phyloP scores from a whole-genome alignment of 2,113 vertebrate species.

The Athene noctua region DNA sequence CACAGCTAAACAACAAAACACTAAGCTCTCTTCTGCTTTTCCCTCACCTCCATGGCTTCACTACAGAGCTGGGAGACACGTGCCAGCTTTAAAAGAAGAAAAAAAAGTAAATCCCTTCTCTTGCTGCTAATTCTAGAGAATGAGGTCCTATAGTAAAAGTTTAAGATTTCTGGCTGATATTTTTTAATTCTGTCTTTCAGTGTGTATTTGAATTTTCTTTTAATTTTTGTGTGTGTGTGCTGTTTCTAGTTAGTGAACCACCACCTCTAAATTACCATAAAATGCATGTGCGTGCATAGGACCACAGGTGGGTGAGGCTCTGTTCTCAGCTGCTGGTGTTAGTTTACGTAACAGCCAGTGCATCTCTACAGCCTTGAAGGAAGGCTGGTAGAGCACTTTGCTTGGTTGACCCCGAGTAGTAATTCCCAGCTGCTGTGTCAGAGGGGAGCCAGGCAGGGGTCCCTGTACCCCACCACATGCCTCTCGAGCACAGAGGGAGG shows the following conservation, averaged over 20 bases:
- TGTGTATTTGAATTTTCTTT: not conserved
- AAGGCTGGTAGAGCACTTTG: not conserved
- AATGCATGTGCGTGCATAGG: accelerated
- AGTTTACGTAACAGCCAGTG: not conserved
- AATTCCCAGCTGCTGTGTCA: not conserved
- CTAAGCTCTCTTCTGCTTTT: not conserved
- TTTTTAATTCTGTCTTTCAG: not conserved
- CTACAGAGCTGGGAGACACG: not conserved
- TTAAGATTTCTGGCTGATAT: not conserved
- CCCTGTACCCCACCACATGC: accelerated
- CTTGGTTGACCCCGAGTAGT: not conserved
- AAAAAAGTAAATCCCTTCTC: not conserved
- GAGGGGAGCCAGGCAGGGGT: accelerated
- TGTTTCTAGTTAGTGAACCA: not conserved
- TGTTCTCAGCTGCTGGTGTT: not conserved
- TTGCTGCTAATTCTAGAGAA: not conserved
- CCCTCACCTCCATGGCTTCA: not conserved
- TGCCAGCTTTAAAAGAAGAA: not conserved
- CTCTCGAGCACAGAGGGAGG: not conserved
- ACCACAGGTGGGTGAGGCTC: not conserved
- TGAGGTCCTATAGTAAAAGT: not conserved
- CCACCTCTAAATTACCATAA: not conserved
- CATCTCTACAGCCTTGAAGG: not conserved
- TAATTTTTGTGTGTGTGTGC: no score
- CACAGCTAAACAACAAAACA: not conserved